Percentiles rank a stretch among this genome's conserved stretches.
Conservation (phyloP, 1,140 invertebrate species). For the Drosophila subobscura region DNA sequence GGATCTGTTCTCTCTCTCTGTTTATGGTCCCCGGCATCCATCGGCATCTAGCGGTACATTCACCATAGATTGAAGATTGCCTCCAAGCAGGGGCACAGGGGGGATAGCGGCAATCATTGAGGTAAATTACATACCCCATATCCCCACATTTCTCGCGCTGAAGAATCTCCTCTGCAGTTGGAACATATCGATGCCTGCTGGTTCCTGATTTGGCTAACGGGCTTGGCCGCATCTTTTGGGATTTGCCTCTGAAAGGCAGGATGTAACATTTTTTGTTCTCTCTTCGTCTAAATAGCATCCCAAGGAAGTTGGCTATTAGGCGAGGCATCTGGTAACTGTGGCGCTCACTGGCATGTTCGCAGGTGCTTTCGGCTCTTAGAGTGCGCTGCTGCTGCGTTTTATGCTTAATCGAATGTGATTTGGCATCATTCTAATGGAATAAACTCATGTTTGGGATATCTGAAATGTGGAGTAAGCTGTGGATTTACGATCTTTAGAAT, state of each 20-base stretch:
- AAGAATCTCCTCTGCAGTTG: constrained; percentile 3
- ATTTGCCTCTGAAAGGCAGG: constrained; percentile 24
- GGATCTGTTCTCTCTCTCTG: constrained; percentile 20
- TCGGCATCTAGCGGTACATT: constrained; percentile 69
- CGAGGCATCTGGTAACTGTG: background rate
- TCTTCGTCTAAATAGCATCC: background rate
- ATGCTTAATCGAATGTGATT: too few relatives aligned
- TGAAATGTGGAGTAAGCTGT: too few relatives aligned
- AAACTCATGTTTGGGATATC: too few relatives aligned
- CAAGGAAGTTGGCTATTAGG: constrained; percentile 33
- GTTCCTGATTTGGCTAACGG: constrained; percentile 23
- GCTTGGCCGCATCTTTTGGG: constrained; percentile 12
- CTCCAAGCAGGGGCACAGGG: background rate
- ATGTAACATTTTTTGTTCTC: constrained; percentile 13
- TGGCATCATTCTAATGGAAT: too few relatives aligned
- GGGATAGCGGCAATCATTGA: constrained; percentile 27
- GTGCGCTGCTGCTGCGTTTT: too few relatives aligned
- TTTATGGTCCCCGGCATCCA: constrained; percentile 60
- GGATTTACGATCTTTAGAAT: too few relatives aligned
- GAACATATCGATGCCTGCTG: background rate
- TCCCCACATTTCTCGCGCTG: constrained; percentile 27
- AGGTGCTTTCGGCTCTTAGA: too few relatives aligned
- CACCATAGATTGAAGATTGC: constrained; percentile 58
- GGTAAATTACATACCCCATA: constrained; percentile 68
- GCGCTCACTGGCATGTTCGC: background rate